phyloP scores from a whole-genome alignment of 53 echinoderm and acorn worm genomes.

The Arbacia lixula region DNA sequence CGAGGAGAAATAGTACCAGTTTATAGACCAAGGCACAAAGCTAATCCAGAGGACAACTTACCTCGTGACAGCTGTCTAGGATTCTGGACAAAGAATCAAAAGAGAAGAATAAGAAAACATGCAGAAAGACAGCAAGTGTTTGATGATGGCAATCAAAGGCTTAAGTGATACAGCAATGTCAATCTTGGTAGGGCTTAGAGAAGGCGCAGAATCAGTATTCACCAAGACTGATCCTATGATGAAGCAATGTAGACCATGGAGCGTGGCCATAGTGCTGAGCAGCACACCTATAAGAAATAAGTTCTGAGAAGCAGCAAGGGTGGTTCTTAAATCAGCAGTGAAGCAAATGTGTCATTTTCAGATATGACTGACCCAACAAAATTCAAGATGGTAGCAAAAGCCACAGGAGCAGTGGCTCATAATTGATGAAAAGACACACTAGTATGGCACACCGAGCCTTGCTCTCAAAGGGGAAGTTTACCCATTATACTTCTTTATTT shows the following conservation, averaged over 20 bases:
- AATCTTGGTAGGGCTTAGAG: conserved; percentile 39
- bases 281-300: not conserved
- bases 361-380: not conserved
- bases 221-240: not conserved
- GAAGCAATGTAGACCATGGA: not conserved
- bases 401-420: not conserved
- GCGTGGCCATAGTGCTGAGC: not conserved
- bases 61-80: not conserved
- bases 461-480: too few relatives aligned
- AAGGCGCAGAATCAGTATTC: conserved; percentile 17
- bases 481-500: too few relatives aligned
- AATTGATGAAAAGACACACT: not conserved
- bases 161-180: conserved; percentile 17
- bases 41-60: not conserved
- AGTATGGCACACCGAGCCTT: not conserved
- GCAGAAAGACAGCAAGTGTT: conserved; percentile 21
- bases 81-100: conserved; percentile 8
- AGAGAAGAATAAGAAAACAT: conserved; percentile 35
- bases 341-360: not conserved
- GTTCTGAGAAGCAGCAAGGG: not conserved
- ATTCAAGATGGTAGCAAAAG: not conserved
- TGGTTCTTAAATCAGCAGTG: not conserved
- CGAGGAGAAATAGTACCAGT: not conserved
- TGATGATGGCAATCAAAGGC: conserved; percentile 27
- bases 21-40: not conserved